Conservation (phyloP, 2,888 invertebrate species). For the Synanthedon andrenaeformis region DNA sequence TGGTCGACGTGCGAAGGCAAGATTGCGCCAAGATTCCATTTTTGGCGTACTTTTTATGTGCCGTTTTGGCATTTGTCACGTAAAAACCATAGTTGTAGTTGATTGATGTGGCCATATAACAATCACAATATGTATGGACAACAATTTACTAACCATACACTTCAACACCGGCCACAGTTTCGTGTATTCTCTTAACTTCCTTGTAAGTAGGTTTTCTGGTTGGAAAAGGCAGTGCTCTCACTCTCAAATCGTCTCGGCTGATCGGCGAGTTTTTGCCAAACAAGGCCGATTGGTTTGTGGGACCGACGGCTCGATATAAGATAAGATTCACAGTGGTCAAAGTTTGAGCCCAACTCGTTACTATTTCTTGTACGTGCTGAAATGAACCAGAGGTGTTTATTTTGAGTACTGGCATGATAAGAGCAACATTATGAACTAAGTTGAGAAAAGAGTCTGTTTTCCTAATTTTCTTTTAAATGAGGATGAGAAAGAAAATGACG, state of each 20-base stretch:
- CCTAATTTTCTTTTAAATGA: background rate
- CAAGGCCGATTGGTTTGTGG: conserved; percentile 76
- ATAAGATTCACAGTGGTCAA: conserved; percentile 77
- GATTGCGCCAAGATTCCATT: too few relatives aligned
- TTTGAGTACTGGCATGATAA: background rate
- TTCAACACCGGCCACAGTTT: conserved; percentile 73
- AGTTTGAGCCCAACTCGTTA: conserved; percentile 76
- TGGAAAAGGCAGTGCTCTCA: conserved; percentile 83
- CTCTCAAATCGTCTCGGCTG: conserved; percentile 70
- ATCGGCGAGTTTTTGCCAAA: conserved; percentile 82
- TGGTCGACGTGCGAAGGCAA: too few relatives aligned
- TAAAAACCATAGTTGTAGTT: too few relatives aligned
- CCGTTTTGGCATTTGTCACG: too few relatives aligned
- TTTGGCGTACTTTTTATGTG: too few relatives aligned
- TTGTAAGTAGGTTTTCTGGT: conserved; percentile 84
- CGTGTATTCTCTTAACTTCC: conserved; percentile 82
- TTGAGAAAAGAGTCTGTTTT: conserved; percentile 3
- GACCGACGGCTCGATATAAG: conserved; percentile 81
- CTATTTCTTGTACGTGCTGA: conserved; percentile 81
- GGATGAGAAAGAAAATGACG: too few relatives aligned
- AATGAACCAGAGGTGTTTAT: conserved; percentile 11
- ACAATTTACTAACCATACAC: conserved; percentile 72
- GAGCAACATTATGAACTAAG: background rate
- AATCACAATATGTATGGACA: too few relatives aligned
- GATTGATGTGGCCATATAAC: too few relatives aligned